A percentile compares a stretch with the other conserved stretches of the same genome.
Evolutionary conservation across 2,113 vertebrate species (phyloP).

Genomic region (Penelope pileata): DNA sequence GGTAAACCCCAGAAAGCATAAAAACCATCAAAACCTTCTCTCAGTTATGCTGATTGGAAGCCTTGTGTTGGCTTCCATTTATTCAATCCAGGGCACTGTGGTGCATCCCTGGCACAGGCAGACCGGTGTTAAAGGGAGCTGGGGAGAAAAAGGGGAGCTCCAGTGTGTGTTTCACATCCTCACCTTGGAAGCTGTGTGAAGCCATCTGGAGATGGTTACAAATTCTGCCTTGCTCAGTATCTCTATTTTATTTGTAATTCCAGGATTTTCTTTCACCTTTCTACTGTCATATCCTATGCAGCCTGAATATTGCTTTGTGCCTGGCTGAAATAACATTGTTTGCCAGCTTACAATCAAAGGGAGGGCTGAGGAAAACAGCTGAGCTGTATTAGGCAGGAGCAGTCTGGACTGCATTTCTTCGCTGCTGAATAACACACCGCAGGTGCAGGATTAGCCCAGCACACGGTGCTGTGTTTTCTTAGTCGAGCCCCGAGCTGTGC

Average conservation of each 20-base stretch:
- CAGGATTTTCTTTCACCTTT: conserved; percentile 65
- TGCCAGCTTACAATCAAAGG: conserved; percentile 78
- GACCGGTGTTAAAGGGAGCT: neutral
- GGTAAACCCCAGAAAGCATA: neutral
- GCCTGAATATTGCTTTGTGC: conserved; percentile 32
- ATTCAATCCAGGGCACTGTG: neutral
- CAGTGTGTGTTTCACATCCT: neutral
- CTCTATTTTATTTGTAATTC: conserved; percentile 34
- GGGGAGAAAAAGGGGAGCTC: neutral
- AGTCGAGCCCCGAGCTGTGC: conserved; percentile 48
- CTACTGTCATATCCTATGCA: conserved; percentile 49
- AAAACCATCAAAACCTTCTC: neutral
- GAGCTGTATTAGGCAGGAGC: conserved; percentile 75
- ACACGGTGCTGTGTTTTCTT: conserved; percentile 76
- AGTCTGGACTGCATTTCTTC: conserved; percentile 64
- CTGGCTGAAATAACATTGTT: conserved; percentile 56
- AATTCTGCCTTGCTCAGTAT: conserved; percentile 14
- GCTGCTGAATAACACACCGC: conserved; percentile 78
- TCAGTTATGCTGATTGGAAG: accelerated
- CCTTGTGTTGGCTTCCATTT: neutral
- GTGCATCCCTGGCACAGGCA: neutral
- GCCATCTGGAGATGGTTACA: conserved; percentile 66
- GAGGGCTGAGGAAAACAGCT: conserved; percentile 76
- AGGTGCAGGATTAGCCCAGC: conserved; percentile 87
- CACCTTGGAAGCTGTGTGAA: neutral